Evolutionary conservation across 2,888 invertebrate genomes (phyloP).

Genomic region (Strigamia maritima): DNA sequence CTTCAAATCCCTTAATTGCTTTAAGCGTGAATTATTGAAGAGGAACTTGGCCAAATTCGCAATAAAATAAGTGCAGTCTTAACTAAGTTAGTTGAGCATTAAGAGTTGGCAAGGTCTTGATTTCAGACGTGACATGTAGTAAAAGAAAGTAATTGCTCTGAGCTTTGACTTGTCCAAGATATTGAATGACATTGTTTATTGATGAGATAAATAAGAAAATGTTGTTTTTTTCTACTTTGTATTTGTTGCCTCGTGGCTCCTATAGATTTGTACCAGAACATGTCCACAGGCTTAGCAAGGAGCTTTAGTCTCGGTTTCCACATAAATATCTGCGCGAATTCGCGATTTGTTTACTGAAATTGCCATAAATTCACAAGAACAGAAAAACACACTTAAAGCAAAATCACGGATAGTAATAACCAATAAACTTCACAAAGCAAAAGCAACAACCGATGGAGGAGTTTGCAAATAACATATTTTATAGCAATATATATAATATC

Average conservation of each 20-base stretch:
- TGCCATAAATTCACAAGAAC: background rate
- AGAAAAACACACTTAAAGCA: background rate
- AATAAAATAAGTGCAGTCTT: background rate
- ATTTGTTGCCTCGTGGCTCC: background rate
- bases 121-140: background rate
- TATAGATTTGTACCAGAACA: background rate
- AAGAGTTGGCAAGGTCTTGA: background rate
- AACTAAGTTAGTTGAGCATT: background rate
- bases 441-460: background rate
- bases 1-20: background rate
- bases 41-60: background rate
- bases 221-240: background rate
- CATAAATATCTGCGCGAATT: background rate
- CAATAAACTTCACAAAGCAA: too few species aligned
- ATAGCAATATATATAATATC: too few species aligned
- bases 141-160: background rate
- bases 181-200: slow-evolving; percentile 12
- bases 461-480: too few species aligned
- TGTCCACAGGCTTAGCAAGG: slow-evolving; percentile 19
- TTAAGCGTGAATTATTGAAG: background rate
- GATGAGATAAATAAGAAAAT: background rate
- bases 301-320: background rate
- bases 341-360: background rate
- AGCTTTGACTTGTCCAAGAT: background rate
- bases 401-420: too few species aligned